Evolutionary conservation across 2,797 vertebrate genomes (phyloP).

Genomic region (Mus minutoides): DNA sequence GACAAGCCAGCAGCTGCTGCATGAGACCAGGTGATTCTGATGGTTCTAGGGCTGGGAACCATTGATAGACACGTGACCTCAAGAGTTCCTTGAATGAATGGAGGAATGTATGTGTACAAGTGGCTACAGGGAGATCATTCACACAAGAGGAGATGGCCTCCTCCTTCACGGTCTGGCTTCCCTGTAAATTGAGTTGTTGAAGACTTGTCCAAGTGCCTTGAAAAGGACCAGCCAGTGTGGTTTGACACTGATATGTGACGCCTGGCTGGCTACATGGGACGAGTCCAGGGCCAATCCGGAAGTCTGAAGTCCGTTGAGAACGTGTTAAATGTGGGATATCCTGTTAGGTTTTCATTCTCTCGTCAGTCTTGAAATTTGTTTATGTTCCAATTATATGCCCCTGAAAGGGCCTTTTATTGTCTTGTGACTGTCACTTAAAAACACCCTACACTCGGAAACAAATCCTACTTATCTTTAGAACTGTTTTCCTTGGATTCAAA

Average conservation of each 20-base stretch:
- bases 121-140: not conserved
- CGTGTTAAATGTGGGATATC: constrained; percentile 75
- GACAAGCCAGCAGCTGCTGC: not conserved
- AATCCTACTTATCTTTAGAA: constrained; percentile 73
- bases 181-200: not conserved
- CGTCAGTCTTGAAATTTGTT: constrained; percentile 75
- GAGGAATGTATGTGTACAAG: not conserved
- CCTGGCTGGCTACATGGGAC: constrained; percentile 64
- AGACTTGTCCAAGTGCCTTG: constrained; percentile 43
- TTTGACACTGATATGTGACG: constrained; percentile 79
- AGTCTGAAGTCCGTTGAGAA: constrained; percentile 73
- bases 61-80: not conserved
- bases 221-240: constrained; percentile 68
- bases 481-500: constrained; percentile 75
- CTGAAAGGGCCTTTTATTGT: constrained; percentile 80
- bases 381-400: constrained; percentile 62
- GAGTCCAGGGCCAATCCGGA: constrained; percentile 62
- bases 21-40: not conserved
- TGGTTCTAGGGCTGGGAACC: not conserved
- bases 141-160: not conserved
- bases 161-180: not conserved
- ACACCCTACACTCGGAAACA: constrained; percentile 22
- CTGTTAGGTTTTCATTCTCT: constrained; percentile 66
- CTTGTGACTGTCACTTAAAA: constrained; percentile 77
- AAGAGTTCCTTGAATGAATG: not conserved